Percentiles rank a stretch among this genome's conserved stretches.
Evolutionary conservation across 2,888 invertebrate species (phyloP).

Genomic region (Tiliacea aurago): DNA sequence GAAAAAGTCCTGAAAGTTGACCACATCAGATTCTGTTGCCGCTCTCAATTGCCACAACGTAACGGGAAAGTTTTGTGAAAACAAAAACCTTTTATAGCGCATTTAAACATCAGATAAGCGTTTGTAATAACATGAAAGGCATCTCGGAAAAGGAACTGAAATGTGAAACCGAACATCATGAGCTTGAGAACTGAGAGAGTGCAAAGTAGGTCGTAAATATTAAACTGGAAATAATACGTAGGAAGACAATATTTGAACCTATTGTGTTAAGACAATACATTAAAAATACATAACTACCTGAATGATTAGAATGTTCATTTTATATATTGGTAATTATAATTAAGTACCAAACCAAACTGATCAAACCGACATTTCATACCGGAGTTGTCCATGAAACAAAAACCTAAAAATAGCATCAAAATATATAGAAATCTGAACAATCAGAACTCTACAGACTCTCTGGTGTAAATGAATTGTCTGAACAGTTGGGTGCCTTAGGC

Average conservation of each 20-base stretch:
- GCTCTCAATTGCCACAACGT: neutral
- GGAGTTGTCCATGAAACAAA: too few relatives aligned
- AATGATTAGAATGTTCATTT: neutral
- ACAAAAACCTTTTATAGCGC: constrained; percentile 27
- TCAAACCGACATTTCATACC: too few relatives aligned
- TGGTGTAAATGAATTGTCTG: too few relatives aligned
- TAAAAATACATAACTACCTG: neutral
- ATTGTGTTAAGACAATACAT: constrained; percentile 16
- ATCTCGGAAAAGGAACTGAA: constrained; percentile 48
- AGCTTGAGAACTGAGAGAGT: constrained; percentile 53
- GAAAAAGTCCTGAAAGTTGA: neutral
- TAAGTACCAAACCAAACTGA: too few relatives aligned
- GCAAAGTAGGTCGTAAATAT: constrained; percentile 22
- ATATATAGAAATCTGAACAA: too few relatives aligned
- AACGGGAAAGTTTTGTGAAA: constrained; percentile 27
- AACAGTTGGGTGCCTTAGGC: too few relatives aligned
- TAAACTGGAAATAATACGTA: constrained; percentile 17
- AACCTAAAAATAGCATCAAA: too few relatives aligned
- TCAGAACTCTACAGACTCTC: too few relatives aligned
- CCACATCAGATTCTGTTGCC: neutral
- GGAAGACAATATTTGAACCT: constrained; percentile 25
- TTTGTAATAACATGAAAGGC: constrained; percentile 28
- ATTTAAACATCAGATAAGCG: constrained; percentile 44
- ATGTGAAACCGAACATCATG: constrained; percentile 54
- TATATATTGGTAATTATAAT: too few relatives aligned